Percentiles rank a stretch among this genome's conserved stretches.
Evolutionary conservation across 2,113 vertebrate genomes (phyloP).

Genomic region (Menura novaehollandiae): DNA sequence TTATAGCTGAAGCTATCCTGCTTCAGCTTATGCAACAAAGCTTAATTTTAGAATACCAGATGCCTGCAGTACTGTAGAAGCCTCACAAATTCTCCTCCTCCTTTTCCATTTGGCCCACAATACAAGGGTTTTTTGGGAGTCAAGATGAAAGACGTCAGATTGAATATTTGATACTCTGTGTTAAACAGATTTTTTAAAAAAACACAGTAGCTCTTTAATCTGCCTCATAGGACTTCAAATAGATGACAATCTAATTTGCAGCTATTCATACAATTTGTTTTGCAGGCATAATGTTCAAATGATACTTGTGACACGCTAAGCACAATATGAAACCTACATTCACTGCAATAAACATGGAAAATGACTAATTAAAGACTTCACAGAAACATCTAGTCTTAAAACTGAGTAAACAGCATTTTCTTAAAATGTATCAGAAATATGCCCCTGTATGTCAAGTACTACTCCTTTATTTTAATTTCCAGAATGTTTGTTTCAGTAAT

Average conservation of each 20-base stretch:
- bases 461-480: neutral
- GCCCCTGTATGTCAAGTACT: neutral
- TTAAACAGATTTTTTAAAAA: neutral
- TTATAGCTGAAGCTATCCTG: neutral
- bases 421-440: neutral
- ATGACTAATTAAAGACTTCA: neutral
- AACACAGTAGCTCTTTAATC: neutral
- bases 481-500: neutral
- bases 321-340: neutral
- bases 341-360: neutral
- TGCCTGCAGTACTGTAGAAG: neutral
- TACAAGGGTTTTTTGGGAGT: neutral
- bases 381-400: neutral
- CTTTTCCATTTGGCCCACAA: neutral
- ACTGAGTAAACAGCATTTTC: neutral
- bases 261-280: neutral
- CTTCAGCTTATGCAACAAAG: neutral
- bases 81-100: neutral
- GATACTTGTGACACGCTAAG: neutral
- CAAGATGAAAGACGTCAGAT: neutral
- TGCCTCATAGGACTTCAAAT: neutral
- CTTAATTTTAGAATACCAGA: slow-evolving; percentile 7
- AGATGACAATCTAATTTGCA: neutral
- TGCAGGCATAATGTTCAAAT: neutral
- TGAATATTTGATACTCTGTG: neutral